A percentile compares a stretch with the other conserved stretches of the same genome.
Evolutionary conservation across 53 echinoderm and acorn worm species (phyloP).

Genomic region (Stichopus horrens): DNA sequence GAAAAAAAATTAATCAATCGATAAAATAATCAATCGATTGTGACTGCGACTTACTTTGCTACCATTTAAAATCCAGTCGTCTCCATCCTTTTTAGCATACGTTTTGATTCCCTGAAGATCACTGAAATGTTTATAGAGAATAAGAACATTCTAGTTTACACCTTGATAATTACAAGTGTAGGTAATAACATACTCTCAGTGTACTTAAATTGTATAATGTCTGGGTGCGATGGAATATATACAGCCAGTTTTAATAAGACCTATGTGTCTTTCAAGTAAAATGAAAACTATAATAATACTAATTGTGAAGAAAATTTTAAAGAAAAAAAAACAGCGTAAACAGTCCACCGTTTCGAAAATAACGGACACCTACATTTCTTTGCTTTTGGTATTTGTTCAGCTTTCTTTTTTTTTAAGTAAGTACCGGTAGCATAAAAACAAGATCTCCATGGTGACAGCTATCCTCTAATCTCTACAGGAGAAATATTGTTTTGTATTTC

Average conservation of each 20-base stretch:
- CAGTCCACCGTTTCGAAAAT: no score
- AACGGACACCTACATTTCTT: neutral
- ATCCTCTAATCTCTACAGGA: neutral
- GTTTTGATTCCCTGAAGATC: constrained; percentile 74
- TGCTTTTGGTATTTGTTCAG: neutral
- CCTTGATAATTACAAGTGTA: neutral
- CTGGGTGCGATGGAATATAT: neutral
- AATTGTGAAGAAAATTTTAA: neutral
- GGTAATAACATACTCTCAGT: neutral
- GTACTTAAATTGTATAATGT: neutral
- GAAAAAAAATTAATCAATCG: neutral
- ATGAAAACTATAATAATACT: neutral
- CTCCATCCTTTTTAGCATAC: constrained; percentile 60
- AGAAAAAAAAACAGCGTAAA: no score
- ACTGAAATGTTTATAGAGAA: constrained; percentile 45
- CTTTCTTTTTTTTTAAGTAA: neutral
- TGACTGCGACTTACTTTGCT: constrained; percentile 50
- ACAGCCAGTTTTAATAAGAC: neutral
- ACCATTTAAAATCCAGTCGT: constrained; percentile 70
- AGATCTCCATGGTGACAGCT: neutral
- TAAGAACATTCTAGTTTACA: neutral
- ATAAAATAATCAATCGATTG: neutral
- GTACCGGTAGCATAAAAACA: neutral
- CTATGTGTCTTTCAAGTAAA: neutral
- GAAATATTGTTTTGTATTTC: neutral